These are phyloP conservation scores for Perccottus glenii DNA, from an alignment of 2,113 vertebrate genomes.

Conservation along the genomic window DNA sequence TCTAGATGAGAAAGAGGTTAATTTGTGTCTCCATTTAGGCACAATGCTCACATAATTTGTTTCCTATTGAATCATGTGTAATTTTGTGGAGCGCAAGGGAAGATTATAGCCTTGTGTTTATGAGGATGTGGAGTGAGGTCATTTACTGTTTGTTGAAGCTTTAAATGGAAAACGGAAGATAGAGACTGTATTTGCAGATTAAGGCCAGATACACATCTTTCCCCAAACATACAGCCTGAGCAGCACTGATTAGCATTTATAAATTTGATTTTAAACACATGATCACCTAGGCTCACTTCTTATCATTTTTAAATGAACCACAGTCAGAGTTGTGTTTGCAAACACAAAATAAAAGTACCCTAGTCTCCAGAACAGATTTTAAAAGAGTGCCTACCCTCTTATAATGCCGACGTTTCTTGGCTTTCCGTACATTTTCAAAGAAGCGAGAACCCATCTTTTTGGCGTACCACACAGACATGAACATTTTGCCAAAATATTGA, in stretches of 20 bases:
- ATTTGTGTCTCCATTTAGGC: constrained; percentile 27
- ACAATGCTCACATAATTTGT: constrained; percentile 22
- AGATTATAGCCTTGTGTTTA: neutral
- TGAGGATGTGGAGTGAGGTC: neutral
- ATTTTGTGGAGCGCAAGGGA: constrained; percentile 6
- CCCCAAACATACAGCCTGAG: neutral
- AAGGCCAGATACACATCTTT: constrained; percentile 9
- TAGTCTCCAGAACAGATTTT: constrained; percentile 1
- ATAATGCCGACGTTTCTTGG: constrained; percentile 70
- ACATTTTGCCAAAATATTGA: constrained; percentile 61
- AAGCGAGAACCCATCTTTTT: constrained; percentile 80
- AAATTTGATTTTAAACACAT: constrained; percentile 31
- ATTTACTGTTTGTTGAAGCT: constrained; percentile 10
- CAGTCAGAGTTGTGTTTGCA: neutral
- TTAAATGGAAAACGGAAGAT: neutral
- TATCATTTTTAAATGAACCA: constrained; percentile 5
- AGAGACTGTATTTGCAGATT: constrained; percentile 5
- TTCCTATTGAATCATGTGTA: constrained; percentile 11
- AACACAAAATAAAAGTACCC: neutral
- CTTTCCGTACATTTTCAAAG: constrained; percentile 78
- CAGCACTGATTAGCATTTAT: constrained; percentile 34
- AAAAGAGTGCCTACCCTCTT: constrained; percentile 68
- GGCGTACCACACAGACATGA: constrained; percentile 82
- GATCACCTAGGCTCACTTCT: constrained; percentile 17
- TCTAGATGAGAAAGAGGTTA: constrained; percentile 19